Evolutionary conservation across 2,797 vertebrate genomes (phyloP).

Genomic region (Amphiprion clarkii): DNA sequence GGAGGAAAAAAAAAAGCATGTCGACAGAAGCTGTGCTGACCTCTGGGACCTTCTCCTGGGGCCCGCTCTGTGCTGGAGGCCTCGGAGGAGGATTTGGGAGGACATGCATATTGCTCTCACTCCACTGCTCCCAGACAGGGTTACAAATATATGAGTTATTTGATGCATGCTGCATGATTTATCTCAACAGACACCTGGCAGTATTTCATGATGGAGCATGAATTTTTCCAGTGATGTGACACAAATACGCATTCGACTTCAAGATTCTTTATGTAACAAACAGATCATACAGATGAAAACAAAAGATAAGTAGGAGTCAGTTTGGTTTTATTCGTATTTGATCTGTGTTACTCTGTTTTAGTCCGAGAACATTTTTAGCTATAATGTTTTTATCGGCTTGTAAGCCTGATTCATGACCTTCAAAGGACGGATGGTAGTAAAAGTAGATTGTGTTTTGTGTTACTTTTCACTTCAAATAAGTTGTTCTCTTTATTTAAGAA

Average conservation of each 20-base stretch:
- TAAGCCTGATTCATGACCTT: too few relatives aligned
- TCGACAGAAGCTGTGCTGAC: slow-evolving; percentile 58
- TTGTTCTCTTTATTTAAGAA: too few relatives aligned
- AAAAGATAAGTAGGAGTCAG: background rate
- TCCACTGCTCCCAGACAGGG: slow-evolving; percentile 12
- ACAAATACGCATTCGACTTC: background rate
- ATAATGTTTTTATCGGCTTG: too few relatives aligned
- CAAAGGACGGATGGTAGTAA: too few relatives aligned
- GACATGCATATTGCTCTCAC: slow-evolving; percentile 28
- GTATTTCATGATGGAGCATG: slow-evolving; percentile 6
- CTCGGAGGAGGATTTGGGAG: slow-evolving; percentile 43
- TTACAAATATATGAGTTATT: slow-evolving; percentile 41
- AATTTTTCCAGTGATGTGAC: slow-evolving; percentile 6
- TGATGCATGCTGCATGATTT: slow-evolving; percentile 29
- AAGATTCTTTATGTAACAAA: background rate
- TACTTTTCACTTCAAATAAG: too few relatives aligned
- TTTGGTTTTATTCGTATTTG: background rate
- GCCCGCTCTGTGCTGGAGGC: slow-evolving; percentile 30
- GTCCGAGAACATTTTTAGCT: background rate
- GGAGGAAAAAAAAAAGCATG: background rate
- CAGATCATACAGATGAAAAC: background rate
- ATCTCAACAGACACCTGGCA: slow-evolving; percentile 14
- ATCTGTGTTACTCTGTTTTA: background rate
- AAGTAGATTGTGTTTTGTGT: too few relatives aligned
- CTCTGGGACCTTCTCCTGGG: slow-evolving; percentile 47